Conservation (phyloP, 2,888 invertebrate genomes). For the Parochlus steinenii region DNA sequence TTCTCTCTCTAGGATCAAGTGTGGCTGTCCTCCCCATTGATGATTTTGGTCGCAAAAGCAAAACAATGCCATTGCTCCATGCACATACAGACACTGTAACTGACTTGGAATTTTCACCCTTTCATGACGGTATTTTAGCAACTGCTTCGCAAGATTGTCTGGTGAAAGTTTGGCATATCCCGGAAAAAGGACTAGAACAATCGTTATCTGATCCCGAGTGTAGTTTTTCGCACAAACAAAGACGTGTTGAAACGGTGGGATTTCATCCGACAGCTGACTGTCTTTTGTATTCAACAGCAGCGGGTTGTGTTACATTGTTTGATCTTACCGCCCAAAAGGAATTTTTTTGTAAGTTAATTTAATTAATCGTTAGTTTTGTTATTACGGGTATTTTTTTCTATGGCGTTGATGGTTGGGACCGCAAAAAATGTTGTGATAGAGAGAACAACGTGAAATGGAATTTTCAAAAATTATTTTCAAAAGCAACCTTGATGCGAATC, state of each 20-base stretch:
- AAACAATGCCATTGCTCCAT: slow-evolving; percentile 71
- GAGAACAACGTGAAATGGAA: too few species aligned
- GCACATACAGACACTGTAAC: slow-evolving; percentile 83
- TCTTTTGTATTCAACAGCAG: slow-evolving; percentile 72
- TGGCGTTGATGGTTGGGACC: slow-evolving; percentile 3
- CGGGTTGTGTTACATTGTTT: slow-evolving; percentile 67
- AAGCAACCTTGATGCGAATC: too few species aligned
- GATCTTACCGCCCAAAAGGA: slow-evolving; percentile 73
- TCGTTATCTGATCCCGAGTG: slow-evolving; percentile 63
- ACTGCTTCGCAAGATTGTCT: slow-evolving; percentile 81
- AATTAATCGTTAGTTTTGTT: too few species aligned
- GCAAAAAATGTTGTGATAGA: background rate
- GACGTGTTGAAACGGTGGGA: slow-evolving; percentile 73
- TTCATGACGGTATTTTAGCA: slow-evolving; percentile 80
- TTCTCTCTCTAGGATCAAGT: slow-evolving; percentile 42
- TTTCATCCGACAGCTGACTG: slow-evolving; percentile 87
- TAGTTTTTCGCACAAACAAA: slow-evolving; percentile 65
- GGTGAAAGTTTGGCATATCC: slow-evolving; percentile 65
- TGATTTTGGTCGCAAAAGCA: slow-evolving; percentile 76
- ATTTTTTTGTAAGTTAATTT: slow-evolving; percentile 48
- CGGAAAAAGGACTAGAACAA: slow-evolving; percentile 60
- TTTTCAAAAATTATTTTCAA: too few species aligned
- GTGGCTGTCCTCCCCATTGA: slow-evolving; percentile 76
- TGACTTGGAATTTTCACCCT: slow-evolving; percentile 90
- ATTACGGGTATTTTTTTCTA: too few species aligned